These are phyloP conservation scores for Chalcis sispes DNA, from an alignment of 2,888 invertebrate species.

Conservation along the genomic window DNA sequence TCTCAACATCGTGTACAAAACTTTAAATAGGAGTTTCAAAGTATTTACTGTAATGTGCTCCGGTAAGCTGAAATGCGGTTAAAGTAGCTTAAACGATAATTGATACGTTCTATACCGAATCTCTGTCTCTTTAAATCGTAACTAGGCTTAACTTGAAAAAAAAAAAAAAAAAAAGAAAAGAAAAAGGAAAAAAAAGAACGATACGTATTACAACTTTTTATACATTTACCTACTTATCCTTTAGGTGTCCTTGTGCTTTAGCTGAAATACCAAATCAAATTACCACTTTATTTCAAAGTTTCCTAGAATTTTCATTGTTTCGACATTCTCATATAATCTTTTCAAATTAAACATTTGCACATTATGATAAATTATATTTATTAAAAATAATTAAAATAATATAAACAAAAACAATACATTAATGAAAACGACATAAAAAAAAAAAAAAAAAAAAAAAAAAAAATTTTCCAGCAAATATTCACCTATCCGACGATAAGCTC, in stretches of 20 bases:
- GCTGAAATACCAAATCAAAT: not conserved
- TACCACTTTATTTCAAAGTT: not conserved
- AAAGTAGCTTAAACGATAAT: constrained; percentile 56
- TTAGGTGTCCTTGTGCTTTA: not conserved
- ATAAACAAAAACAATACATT: not conserved
- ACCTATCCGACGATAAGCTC: constrained; percentile 93
- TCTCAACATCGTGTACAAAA: constrained; percentile 46
- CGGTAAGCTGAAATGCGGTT: constrained; percentile 45
- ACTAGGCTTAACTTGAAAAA: constrained; percentile 26
- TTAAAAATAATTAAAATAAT: no score
- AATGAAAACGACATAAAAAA: not conserved
- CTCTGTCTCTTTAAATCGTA: constrained; percentile 42
- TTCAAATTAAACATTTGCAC: not conserved
- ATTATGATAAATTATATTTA: not conserved
- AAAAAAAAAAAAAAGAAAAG: no score
- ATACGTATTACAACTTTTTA: constrained; percentile 32
- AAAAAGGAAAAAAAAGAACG: no score
- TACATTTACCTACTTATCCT: constrained; percentile 4
- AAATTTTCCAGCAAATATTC: constrained; percentile 84
- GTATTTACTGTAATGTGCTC: constrained; percentile 55
- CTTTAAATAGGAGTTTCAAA: constrained; percentile 57
- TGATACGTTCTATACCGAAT: constrained; percentile 44
- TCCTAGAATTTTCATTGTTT: not conserved
- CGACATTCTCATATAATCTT: not conserved
- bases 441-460: not conserved